Evolutionary conservation across 1,140 invertebrate genomes (phyloP).

Genomic region (Heliconius congener): DNA sequence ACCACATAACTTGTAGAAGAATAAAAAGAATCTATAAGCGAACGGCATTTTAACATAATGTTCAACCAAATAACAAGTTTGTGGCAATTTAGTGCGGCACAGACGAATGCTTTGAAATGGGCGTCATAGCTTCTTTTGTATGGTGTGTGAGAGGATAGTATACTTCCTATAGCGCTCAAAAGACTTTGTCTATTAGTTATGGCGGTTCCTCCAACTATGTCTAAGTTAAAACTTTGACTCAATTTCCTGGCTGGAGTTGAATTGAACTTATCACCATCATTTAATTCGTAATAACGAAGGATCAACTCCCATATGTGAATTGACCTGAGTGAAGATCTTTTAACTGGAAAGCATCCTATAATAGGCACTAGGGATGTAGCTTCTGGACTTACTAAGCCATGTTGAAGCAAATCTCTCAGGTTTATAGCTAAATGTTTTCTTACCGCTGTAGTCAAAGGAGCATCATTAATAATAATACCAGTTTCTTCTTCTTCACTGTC

Average conservation of each 20-base stretch:
- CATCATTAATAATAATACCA: conserved; percentile 73
- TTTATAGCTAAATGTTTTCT: conserved; percentile 94
- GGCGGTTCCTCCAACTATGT: conserved; percentile 92
- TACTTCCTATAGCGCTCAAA: conserved; percentile 94
- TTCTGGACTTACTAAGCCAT: conserved; percentile 91
- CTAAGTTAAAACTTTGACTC: conserved; percentile 98
- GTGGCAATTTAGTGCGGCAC: conserved; percentile 95
- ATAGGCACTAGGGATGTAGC: conserved; percentile 93
- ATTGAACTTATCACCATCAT: conserved; percentile 88
- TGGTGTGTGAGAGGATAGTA: conserved; percentile 93
- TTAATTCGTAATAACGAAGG: conserved; percentile 71
- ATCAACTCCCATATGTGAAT: conserved; percentile 78
- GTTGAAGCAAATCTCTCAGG: conserved; percentile 95
- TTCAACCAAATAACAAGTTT: conserved; percentile 96
- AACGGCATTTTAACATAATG: conserved; percentile 94
- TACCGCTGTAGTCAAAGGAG: conserved; percentile 90
- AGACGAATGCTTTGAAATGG: conserved; percentile 99
- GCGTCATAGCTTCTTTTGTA: conserved; percentile 97
- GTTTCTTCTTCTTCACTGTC: conserved; percentile 82
- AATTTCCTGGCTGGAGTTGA: conserved; percentile 96
- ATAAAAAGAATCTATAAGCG: conserved; percentile 94
- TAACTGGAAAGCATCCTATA: conserved; percentile 92
- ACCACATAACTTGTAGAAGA: conserved; percentile 96
- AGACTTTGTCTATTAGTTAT: conserved; percentile 96
- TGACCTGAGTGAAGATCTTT: conserved; percentile 81